Base-by-base conservation (phyloP, 2,797 vertebrate species). In the Chelon auratus region DNA sequence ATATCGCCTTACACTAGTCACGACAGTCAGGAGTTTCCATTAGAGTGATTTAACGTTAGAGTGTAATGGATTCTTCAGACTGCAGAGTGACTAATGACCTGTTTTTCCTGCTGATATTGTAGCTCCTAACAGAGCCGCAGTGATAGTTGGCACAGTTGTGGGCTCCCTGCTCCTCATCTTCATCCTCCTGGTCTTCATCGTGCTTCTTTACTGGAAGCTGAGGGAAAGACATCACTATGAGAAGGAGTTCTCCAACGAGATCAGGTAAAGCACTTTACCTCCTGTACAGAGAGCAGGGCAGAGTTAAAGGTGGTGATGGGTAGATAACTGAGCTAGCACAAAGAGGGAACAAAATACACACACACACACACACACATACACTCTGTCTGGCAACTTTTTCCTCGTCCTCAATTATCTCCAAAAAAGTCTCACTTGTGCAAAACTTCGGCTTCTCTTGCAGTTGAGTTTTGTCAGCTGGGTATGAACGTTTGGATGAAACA, bases 91-190 rank as follows among this genome's bases (percentile, higher is more conserved):
- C 30, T 83, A 22, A 74, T 70, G 72, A 2, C 1, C 24, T 56
- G 11, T 68, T 55, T 8, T 64, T 45, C 20, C 5, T 2, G 0
- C 33, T 37, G n/a, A 51, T 51, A 61, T 80, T 20, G 51, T 93
- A 95, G 96, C 95, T 57, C 87, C 90, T 9, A 91, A 89, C 81
- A 90, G 90, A 47, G 88, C 94, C 0, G 96, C 94, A 4, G 84
- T 98, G 77, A 95, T 97, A 14, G 84, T 93, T 0, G 96, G 95
- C 26, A 93, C 94, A 0, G 65, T 95, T 15, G 89, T 96, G 78
- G 96, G 95, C 11, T 92, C 92, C 3, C 70, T 97, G 40, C 94
- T 99, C 67, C 81, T 96, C 17, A 54, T 95, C 82, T 77, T 93
- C 51, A 87, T 96, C 48, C 73, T 96, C 8, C 75, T 95, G 43